Conservation (phyloP, 2,113 vertebrate genomes). For the Lamprotornis superbus region DNA sequence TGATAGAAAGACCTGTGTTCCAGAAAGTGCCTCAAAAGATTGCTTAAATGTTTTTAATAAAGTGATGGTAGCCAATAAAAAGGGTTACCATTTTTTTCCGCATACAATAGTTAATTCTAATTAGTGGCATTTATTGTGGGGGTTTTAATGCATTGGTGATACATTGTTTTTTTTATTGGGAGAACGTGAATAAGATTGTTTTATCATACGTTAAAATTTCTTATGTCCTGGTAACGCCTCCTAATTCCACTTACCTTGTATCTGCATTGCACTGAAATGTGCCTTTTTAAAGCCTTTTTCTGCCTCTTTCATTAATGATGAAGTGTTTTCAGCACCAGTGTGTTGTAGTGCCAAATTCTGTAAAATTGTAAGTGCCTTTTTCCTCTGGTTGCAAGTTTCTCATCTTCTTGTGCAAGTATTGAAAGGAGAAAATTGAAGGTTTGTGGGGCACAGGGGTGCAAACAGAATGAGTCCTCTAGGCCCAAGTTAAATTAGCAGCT, state of each 20-base stretch:
- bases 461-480: neutral
- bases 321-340: neutral
- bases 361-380: neutral
- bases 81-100: accelerated
- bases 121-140: neutral
- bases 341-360: neutral
- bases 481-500: neutral
- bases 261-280: neutral
- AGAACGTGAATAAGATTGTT: neutral
- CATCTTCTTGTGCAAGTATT: neutral
- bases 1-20: neutral
- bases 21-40: neutral
- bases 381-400: neutral
- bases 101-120: neutral
- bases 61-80: neutral
- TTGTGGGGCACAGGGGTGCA: neutral
- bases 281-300: neutral
- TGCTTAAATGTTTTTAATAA: neutral
- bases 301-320: neutral
- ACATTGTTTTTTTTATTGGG: neutral
- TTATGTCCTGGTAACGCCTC: neutral
- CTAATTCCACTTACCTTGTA: neutral
- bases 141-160: neutral
- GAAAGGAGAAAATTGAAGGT: neutral
- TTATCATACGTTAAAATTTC: neutral